Evolutionary conservation across 2,888 invertebrate species (phyloP), one percentile per base, ranked within the genome.

Genomic region (Amiota communis): DNA sequence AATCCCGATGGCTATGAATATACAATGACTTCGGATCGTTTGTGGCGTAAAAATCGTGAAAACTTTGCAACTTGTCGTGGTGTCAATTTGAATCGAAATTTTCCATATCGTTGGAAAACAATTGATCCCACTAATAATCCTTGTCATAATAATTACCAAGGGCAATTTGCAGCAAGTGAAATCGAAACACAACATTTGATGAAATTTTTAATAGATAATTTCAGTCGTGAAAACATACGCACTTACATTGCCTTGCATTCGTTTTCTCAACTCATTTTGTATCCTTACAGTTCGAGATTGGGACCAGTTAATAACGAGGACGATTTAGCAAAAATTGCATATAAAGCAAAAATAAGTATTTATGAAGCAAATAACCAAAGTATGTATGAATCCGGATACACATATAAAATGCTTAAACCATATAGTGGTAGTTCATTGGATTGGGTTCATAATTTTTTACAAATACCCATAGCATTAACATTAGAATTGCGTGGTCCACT

Each of bases 1-100:
- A 95, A 95, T 90, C 95, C 95, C 0, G 95, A 95, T 80, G 94
- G 94, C 0, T 95, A 95, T 86, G 93, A 93, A 79, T 94, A 93
- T 84, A 92, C 93, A 47, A 94, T 94, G 86, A 93, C 92, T 0
- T 91, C 91, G 71, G 94, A 95, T 88, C 92, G 95, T 46, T 91
- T 95, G 81, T 96, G 96, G 95, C 91, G 94, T 77, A 96, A 96
- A 90, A 95, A 95, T 13, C 91, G 95, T 51, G 88, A 81, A 77
- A 89, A 88, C 67, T 90, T 86, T 79, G 89, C 87, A 20, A 77
- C 84, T 10, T 94, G 93, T 82, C 83, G 86, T 36, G 94, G 94
- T 17, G 91, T 91, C 2, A 94, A 94, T 86, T 91, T 93, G 0
- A 94, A 94, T 87, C 90, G 94, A 68, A 94, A 94, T 86, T 94